Evolutionary conservation across 1,140 invertebrate species (phyloP), one percentile per base, ranked within the genome.

Genomic region (Caerostris darwini): DNA sequence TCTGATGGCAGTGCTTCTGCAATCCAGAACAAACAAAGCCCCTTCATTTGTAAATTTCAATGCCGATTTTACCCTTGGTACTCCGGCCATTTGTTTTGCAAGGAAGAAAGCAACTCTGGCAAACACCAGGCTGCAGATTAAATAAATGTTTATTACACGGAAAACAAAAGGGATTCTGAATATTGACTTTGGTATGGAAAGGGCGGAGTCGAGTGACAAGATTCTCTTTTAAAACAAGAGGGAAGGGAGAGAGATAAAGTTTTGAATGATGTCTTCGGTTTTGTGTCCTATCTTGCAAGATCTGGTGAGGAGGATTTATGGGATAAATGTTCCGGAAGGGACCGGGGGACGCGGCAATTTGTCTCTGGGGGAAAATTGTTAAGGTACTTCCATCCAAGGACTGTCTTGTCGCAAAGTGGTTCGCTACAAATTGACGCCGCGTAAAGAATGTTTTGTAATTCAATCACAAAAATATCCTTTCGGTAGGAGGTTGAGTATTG

Each of bases 261-360:
- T 64, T 64, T 88, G 86, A 88, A 88, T 61, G 61, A 88, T 88
- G 86, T 88, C 86, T 88, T 64, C 86, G 86, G 86, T 61, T 88
- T 88, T 88, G 82, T 88, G 17, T 88, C 86, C 14, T 88, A 88
- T 88, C 86, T 88, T 64, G 61, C 19, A 57, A 64, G 86, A 88
- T 88, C 86, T 88, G 86, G 50, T 64, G 58, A 53, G 59, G 56
- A 64, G 59, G 86, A 88, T 88, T 88, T 88, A 88, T 88, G 86
- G 86, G 86, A 88, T 88, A 88, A 88, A 88, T 88, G 86, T 88
- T 64, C 34, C 58, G 86, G 86, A 88, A 88, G 34, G 19, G 86
- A 64, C 86, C 64, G 10, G 7, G n/a, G 58, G 34, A n/a, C 64
- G 10, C 53, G 58, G 59, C 64, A 88, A 64, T 88, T 88, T 58